Evolutionary conservation across 2,113 vertebrate genomes (phyloP).

Genomic region (Amphiprion percula): DNA sequence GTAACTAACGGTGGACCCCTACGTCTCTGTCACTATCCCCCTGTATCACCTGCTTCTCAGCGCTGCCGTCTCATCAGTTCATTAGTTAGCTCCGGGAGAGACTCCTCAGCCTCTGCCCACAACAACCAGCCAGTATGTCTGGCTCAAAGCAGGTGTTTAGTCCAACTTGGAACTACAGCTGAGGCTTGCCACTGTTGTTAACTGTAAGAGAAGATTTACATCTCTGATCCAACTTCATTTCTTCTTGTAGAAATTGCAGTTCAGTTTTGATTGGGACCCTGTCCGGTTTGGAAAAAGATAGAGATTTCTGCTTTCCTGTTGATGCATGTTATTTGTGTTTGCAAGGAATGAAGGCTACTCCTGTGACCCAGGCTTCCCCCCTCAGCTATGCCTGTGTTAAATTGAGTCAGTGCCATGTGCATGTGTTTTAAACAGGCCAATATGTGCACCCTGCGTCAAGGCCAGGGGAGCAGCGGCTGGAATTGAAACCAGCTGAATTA

Average conservation of each 20-base stretch:
- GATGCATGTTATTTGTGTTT: constrained; percentile 79
- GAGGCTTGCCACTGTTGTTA: constrained; percentile 35
- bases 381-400: constrained; percentile 73
- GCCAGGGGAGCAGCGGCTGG: constrained; percentile 68
- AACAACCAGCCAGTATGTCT: constrained; percentile 48
- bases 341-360: constrained; percentile 57
- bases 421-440: constrained; percentile 81
- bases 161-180: constrained; percentile 24
- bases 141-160: constrained; percentile 42
- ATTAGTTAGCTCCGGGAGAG: constrained; percentile 69
- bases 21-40: constrained; percentile 79
- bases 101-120: constrained; percentile 64
- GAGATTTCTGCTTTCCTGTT: constrained; percentile 61
- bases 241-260: constrained; percentile 39
- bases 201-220: constrained; percentile 37
- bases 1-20: constrained; percentile 82
- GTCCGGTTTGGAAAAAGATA: constrained; percentile 31
- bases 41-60: constrained; percentile 79
- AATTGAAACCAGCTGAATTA: constrained; percentile 86
- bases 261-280: constrained; percentile 55
- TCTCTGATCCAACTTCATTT: constrained; percentile 54
- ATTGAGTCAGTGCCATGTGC: constrained; percentile 78
- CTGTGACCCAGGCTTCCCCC: constrained; percentile 63
- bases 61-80: constrained; percentile 72
- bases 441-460: constrained; percentile 69